Conservation (phyloP, 2,888 invertebrate species). For the Aricia artaxerxes region DNA sequence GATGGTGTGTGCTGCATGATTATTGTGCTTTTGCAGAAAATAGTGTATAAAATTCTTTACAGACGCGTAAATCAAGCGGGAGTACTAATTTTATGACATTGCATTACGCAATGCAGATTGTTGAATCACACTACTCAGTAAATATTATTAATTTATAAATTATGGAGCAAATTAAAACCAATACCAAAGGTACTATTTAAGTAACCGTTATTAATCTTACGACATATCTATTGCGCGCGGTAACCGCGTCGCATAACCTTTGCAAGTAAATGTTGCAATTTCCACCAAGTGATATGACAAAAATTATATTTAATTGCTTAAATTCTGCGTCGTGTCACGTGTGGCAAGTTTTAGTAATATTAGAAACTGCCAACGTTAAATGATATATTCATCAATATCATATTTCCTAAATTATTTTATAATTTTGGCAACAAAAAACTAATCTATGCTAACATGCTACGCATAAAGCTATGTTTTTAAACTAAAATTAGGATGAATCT, state of each 20-base stretch:
- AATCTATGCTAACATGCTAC: conserved; percentile 9
- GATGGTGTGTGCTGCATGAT: conserved; percentile 31
- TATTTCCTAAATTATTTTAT: not conserved
- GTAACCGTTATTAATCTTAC: not conserved
- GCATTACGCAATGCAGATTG: too few relatives aligned
- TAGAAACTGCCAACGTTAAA: not conserved
- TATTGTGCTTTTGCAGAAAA: conserved; percentile 28
- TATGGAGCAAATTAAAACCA: not conserved
- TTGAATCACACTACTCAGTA: not conserved
- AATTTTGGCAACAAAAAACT: conserved; percentile 8
- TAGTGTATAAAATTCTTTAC: not conserved
- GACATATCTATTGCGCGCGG: not conserved
- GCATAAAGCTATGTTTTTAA: conserved; percentile 2
- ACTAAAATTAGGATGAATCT: conserved; percentile 31
- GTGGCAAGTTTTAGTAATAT: not conserved
- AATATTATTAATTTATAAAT: too few relatives aligned
- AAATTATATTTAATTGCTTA: not conserved
- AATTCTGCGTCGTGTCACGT: not conserved
- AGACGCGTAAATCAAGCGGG: not conserved
- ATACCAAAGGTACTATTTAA: not conserved
- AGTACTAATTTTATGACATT: not conserved
- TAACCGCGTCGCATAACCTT: not conserved
- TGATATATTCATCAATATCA: not conserved
- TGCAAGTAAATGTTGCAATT: conserved; percentile 14
- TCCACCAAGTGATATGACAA: conserved; percentile 4